These are phyloP conservation scores for Apodemia hepburni DNA, from an alignment of 2,888 invertebrate genomes.

Conservation along the genomic window DNA sequence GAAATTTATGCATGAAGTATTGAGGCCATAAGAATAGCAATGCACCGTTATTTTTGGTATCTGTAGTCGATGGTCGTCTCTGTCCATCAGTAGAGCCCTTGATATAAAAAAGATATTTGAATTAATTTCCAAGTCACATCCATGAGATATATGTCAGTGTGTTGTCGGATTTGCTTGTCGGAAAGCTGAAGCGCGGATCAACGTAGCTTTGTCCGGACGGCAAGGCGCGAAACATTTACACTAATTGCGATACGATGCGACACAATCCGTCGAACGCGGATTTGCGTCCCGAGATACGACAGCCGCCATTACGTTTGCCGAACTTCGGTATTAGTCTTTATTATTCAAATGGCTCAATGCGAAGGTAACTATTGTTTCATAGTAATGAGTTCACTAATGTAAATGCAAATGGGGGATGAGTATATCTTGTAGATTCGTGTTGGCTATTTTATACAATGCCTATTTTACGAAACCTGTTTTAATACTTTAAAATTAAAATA, in stretches of 20 bases:
- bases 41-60: no score
- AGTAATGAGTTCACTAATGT: not conserved
- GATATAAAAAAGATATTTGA: no score
- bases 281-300: conserved; percentile 32
- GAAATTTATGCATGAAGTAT: no score
- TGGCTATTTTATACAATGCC: not conserved
- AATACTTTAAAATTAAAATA: no score
- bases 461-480: no score
- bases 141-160: conserved; percentile 28
- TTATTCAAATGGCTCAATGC: conserved; percentile 25
- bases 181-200: conserved; percentile 68
- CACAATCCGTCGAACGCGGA: conserved; percentile 39
- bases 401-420: not conserved
- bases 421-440: not conserved
- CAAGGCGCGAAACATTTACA: conserved; percentile 56
- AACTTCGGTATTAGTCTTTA: conserved; percentile 32
- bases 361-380: not conserved
- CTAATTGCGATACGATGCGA: conserved; percentile 71
- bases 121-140: conserved; percentile 22
- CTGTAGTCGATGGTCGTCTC: no score
- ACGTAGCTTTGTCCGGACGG: conserved; percentile 58
- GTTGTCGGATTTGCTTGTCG: conserved; percentile 63
- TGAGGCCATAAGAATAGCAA: no score
- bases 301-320: conserved; percentile 31
- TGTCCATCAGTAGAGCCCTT: no score